Conservation (phyloP, 2,797 vertebrate species). For the Enteromius fasciolatus region DNA sequence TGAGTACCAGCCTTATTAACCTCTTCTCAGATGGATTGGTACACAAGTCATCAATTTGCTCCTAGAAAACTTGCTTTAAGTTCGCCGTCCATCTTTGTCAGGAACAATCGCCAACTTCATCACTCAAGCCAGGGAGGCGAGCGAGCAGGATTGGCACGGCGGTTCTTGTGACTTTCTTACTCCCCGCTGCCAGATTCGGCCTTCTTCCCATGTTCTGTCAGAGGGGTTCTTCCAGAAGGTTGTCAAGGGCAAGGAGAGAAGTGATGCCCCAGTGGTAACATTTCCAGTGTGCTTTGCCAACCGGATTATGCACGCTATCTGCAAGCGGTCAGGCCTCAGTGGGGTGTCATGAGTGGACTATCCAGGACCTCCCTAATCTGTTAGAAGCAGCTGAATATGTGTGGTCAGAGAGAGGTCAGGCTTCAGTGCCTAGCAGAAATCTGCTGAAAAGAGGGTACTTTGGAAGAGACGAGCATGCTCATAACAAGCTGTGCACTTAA, state of each 20-base stretch:
- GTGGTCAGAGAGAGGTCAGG: slow-evolving; percentile 31
- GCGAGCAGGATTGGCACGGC: slow-evolving; percentile 40
- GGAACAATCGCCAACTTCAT: slow-evolving; percentile 71
- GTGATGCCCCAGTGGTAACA: slow-evolving; percentile 3
- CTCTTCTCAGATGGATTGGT: slow-evolving; percentile 75
- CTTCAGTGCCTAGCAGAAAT: slow-evolving; percentile 16
- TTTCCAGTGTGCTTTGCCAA: slow-evolving; percentile 27
- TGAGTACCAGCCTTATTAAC: slow-evolving; percentile 83
- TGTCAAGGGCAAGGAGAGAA: slow-evolving; percentile 22
- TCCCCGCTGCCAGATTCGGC: slow-evolving; percentile 36
- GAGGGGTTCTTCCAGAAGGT: slow-evolving; percentile 33
- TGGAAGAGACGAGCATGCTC: neutral
- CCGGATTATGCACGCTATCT: slow-evolving; percentile 28
- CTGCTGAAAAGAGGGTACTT: slow-evolving; percentile 17
- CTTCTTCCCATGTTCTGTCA: slow-evolving; percentile 41
- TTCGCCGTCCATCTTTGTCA: slow-evolving; percentile 82
- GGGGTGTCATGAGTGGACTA: slow-evolving; percentile 11
- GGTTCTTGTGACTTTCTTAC: slow-evolving; percentile 37
- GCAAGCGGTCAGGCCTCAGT: slow-evolving; percentile 11
- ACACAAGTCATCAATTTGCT: slow-evolving; percentile 75
- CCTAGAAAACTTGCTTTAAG: slow-evolving; percentile 66
- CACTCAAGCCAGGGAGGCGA: slow-evolving; percentile 69
- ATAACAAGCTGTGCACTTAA: neutral
- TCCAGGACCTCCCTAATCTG: slow-evolving; percentile 26
- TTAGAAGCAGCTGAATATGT: slow-evolving; percentile 21